A percentile compares a stretch with the other conserved stretches of the same genome.
Evolutionary conservation across 2,888 invertebrate species (phyloP).

Genomic region (Acanthosoma haemorrhoidale): DNA sequence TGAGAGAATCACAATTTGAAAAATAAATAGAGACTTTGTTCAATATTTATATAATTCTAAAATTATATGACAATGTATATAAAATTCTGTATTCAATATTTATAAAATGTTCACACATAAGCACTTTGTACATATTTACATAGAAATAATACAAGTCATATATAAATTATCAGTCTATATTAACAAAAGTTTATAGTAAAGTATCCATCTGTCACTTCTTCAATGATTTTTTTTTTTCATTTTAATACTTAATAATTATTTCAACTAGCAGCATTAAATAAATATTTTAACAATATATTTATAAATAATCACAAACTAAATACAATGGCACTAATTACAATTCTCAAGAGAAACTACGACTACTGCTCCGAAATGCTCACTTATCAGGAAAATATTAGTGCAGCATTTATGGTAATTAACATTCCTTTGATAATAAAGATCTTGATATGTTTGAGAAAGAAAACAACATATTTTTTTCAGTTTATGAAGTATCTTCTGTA

Average conservation of each 20-base stretch:
- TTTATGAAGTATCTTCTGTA: no score
- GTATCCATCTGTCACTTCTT: background rate
- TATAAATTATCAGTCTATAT: slow-evolving; percentile 32
- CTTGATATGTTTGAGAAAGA: no score
- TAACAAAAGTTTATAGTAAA: slow-evolving; percentile 27
- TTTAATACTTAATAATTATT: background rate
- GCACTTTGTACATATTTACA: slow-evolving; percentile 30
- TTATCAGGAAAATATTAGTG: no score
- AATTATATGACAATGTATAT: slow-evolving; percentile 31
- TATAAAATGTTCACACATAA: slow-evolving; percentile 31
- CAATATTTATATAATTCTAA: slow-evolving; percentile 30
- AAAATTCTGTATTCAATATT: slow-evolving; percentile 27
- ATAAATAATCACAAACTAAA: slow-evolving; percentile 27
- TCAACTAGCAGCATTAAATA: slow-evolving; percentile 16
- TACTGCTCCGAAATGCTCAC: no score
- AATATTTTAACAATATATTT: slow-evolving; percentile 18
- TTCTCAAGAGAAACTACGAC: background rate
- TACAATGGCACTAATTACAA: slow-evolving; percentile 25
- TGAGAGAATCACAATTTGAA: background rate
- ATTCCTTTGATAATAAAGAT: no score
- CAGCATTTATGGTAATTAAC: no score
- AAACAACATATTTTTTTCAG: no score
- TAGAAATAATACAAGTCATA: slow-evolving; percentile 30
- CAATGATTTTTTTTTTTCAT: background rate
- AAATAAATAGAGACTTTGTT: background rate